Percentiles rank a stretch among this genome's conserved stretches.
These are phyloP conservation scores for Tanytarsus gracilentus DNA, from an alignment of 2,888 invertebrate genomes.

Conservation along the genomic window DNA sequence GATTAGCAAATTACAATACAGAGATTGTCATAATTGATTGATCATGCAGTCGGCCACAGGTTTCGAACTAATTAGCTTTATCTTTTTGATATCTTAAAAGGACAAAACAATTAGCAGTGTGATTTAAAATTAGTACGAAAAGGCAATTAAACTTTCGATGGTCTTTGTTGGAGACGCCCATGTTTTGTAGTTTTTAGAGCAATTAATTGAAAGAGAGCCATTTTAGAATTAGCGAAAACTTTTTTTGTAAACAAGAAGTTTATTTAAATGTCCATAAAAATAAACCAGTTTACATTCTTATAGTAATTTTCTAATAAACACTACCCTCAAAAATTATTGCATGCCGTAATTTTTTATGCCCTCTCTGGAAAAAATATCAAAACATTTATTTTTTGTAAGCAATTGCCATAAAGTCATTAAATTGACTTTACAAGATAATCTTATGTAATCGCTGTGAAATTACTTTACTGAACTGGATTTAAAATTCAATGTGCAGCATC, in stretches of 20 bases:
- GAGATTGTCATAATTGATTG: neutral
- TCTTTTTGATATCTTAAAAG: too few relatives aligned
- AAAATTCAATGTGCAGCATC: neutral
- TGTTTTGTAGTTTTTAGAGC: too few relatives aligned
- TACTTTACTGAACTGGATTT: neutral
- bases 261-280: too few relatives aligned
- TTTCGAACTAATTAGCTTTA: too few relatives aligned
- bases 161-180: too few relatives aligned
- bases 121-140: too few relatives aligned
- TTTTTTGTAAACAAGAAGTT: neutral
- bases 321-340: too few relatives aligned
- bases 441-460: constrained; percentile 11
- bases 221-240: neutral
- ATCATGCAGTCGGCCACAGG: constrained; percentile 3
- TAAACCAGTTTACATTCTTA: neutral
- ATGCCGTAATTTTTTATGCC: too few relatives aligned
- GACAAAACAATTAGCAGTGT: too few relatives aligned
- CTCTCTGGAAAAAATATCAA: neutral
- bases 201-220: too few relatives aligned
- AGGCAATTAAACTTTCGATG: too few relatives aligned
- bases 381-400: constrained; percentile 5
- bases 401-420: constrained; percentile 13
- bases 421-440: constrained; percentile 23
- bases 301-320: too few relatives aligned
- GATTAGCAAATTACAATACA: neutral